Evolutionary conservation across 2,888 invertebrate species (phyloP), one percentile per base, ranked within the genome.

Genomic region (Anorthoa munda): DNA sequence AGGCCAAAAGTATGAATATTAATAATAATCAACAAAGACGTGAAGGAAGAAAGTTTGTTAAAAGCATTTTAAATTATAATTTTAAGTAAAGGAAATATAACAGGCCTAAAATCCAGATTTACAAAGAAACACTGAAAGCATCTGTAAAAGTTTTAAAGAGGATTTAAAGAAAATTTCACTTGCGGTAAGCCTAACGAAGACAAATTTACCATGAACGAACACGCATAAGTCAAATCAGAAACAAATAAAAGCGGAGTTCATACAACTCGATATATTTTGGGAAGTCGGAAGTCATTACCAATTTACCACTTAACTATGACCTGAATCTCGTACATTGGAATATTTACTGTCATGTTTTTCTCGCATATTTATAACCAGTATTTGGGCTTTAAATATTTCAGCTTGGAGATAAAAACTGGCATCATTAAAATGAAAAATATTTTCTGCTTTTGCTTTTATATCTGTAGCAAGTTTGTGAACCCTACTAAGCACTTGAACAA

Each of bases 201-300:
- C 21, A 64, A 71, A 80, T 83, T 83, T 68, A 77, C 72, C 76
- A 71, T 76, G 66, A 51, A 9, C 58, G 26, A 75, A 73, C 81
- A 81, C 77, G 81, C 84, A 67, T 65, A 71, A 66, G 58, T 58
- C 71, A 81, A 80, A 86, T 84, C 66, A 86, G 73, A 84, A 86
- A 69, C 73, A 75, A 84, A 86, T 77, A 86, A 85, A 73, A 69
- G n/a, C 23, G 18, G 46, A 70, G 77, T 76, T 81, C 76, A 69
- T 63, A 68, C 66, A 76, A 84, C 69, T 70, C 71, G 69, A 81
- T 72, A 81, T 64, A 84, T 81, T 81, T 84, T 66, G 72, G 71
- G 66, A 81, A 81, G 61, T 71, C 67, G 84, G 81, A 81, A 75
- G 81, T 81, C 81, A 84, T 81, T 81, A 84, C 76, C 75, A 84